Evolutionary conservation across 2,797 vertebrate species (phyloP).

Genomic region (Hoplostethus mediterraneus): DNA sequence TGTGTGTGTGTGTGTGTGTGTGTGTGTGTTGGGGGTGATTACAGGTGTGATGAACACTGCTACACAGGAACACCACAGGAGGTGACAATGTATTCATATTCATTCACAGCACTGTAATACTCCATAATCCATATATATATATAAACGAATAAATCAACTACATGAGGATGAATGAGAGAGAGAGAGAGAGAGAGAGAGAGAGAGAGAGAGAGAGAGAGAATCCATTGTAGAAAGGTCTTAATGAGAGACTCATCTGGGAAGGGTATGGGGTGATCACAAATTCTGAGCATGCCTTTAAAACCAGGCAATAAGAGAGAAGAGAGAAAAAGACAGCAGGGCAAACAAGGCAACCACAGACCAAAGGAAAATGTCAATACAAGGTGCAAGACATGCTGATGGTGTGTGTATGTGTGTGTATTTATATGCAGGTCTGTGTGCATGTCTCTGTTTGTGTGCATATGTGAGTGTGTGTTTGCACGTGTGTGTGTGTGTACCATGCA

Average conservation of each 20-base stretch:
- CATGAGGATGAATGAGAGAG: not conserved
- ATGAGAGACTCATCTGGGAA: conserved; percentile 20
- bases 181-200: not conserved
- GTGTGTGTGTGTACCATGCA: too few relatives aligned
- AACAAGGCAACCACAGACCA: conserved; percentile 26
- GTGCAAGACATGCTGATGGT: conserved; percentile 16
- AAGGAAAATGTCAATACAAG: conserved; percentile 17
- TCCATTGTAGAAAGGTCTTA: not conserved
- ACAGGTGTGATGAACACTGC: not conserved
- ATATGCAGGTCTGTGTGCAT: not conserved
- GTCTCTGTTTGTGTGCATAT: too few relatives aligned
- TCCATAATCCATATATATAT: not conserved
- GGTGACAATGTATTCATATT: not conserved
- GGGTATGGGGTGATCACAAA: conserved; percentile 7
- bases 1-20: not conserved
- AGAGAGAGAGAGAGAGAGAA: too few relatives aligned
- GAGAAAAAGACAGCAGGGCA: conserved; percentile 7
- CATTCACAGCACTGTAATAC: not conserved
- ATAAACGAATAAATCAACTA: not conserved
- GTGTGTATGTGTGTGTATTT: not conserved
- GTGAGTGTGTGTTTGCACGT: too few relatives aligned
- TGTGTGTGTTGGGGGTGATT: not conserved
- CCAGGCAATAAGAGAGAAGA: not conserved
- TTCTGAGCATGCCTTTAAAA: conserved; percentile 14
- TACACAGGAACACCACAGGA: not conserved